Evolutionary conservation across 2,888 invertebrate species (phyloP), one percentile per base, ranked within the genome.

Genomic region (Oscheius sp.): DNA sequence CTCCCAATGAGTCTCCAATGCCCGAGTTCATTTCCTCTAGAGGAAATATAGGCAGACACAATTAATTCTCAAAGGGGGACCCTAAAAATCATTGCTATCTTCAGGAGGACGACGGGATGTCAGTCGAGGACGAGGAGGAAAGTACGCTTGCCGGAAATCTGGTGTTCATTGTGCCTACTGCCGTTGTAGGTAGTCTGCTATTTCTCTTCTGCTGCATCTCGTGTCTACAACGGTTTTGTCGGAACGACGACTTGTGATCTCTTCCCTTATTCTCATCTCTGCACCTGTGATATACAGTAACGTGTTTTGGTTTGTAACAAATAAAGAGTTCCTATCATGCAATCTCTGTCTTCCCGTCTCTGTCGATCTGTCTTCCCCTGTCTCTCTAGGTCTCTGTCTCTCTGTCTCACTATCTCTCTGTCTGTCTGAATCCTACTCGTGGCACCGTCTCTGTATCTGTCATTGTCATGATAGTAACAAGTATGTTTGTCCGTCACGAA

Each of bases 171-270:
- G 73, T 82, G 9, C 82, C 82, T 29, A 73, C 76, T 33, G 80
- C 74, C 35, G 76, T 82, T 50, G 75, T 82, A 33, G 79, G 79
- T 13, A 74, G 76, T 2, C 75, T 82, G n/a, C 62, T 80, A n/a
- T 78, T 79, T 57, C 70, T 82, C 53, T 82, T 82, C 73, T 73
- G 80, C 55, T 82, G 79, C 55, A 79, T 80, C 1, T 80, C 82
- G n/a, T 77, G 77, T 47, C 75, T 78, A 68, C 82, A 82, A 73
- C 74, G 78, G 68, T 79, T 82, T 58, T 82, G 79, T 70, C 74
- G 80, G 58, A 79, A 76, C 47, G 81, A 81, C 60, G 70, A 58
- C 53, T 32, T 63, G 11, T 63, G 32, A 29, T 32, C 47, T n/a
- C 29, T 9, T 63, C n/a, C n/a, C 13, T 21, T 48, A 33, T 42